Evolutionary conservation across 1,140 invertebrate species (phyloP), one percentile per base, ranked within the genome.

Genomic region (Drosophila funebris): DNA sequence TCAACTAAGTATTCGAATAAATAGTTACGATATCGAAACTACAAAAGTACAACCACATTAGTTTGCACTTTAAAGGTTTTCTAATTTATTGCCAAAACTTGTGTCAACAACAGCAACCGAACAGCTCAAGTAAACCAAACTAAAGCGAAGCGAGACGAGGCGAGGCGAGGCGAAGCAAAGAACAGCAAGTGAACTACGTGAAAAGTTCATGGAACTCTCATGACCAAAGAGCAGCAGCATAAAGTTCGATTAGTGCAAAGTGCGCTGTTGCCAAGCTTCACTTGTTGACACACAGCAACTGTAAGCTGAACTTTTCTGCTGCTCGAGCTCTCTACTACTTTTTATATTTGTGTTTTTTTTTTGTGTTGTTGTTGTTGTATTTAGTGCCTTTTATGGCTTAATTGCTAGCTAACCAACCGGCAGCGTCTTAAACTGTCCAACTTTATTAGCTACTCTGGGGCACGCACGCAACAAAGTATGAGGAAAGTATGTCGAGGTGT

Each of bases 401-500:
- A 56, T 75, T 64, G 62, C 68, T 63, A 52, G 27, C 62, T 43
- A 20, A 41, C 58, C 72, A 60, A 66, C 13, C 62, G 27, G 36
- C 69, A 39, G 13, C 57, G 46, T 68, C 64, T 74, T 52, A 60
- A 73, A 53, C 72, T 81, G 67, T 71, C 46, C 57, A 69, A 73
- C 63, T 76, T 81, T 80, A 78, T 80, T 80, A 69, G 61, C 78
- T 54, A 44, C 56, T 68, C 60, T 27, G 39, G 41, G 61, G 54
- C 63, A 75, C 54, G 78, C 62, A 74, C 61, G 31, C 54, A 60
- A 68, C 18, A 33, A 67, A 27, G 14, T 37, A 18, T 36, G 7
- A 13, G 53, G 54, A 54, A 76, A 76, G 57, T 72, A 58, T 79
- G 76, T 76, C 61, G 78, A 85, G 74, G 82, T 85, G 78, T 85